Base-by-base conservation (phyloP, 2,888 invertebrate genomes). In the Eudasyphora cyanicolor region DNA sequence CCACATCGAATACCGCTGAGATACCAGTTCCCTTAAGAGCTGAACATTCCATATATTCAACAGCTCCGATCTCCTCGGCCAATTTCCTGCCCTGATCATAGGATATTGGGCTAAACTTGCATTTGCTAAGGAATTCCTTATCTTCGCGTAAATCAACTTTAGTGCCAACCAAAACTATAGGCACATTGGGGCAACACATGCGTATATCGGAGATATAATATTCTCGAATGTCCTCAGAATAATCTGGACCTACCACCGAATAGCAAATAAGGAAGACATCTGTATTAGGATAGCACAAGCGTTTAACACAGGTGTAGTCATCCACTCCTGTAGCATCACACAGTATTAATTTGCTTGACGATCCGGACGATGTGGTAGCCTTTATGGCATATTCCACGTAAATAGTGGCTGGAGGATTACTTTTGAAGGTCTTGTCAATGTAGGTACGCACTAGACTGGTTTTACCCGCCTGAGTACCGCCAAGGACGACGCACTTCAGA, bases 211-310 rank as follows among this genome's bases (percentile, higher is more conserved):
- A 42, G 10, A 67, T 2, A 38, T 42, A 67, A 24, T 24, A 21
- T 10, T 14, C 8, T 24, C 42, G 42, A 14, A 67, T 24, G 42
- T 42, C 8, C 19, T 24, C 7, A 2, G 42, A 42, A 5, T 19
- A 17, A 7, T 42, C 24, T 5, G 38, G 67, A 24, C 12, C 10
- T 4, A 17, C 42, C 14, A 67, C 42, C n/a, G 42, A 42, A 21
- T 42, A 67, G 12, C 67, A 67, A 17, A 67, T 67, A 10, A 67
- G n/a, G 10, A 67, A 38, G 1, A 67, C 35, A 24, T 67, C 67
- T 3, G 42, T 21, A 24, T 35, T 67, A n/a, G 12, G 24, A 24
- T 67, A 67, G 14, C 10, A 12, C 24, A 67, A 21, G 42, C 42
- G 24, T 7, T 42, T 67, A 7, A 24, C 12, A 0, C 24, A 4